Percentiles rank a stretch among this genome's conserved stretches.
Conservation (phyloP, 2,113 vertebrate genomes). For the Phrynosoma platyrhinos region DNA sequence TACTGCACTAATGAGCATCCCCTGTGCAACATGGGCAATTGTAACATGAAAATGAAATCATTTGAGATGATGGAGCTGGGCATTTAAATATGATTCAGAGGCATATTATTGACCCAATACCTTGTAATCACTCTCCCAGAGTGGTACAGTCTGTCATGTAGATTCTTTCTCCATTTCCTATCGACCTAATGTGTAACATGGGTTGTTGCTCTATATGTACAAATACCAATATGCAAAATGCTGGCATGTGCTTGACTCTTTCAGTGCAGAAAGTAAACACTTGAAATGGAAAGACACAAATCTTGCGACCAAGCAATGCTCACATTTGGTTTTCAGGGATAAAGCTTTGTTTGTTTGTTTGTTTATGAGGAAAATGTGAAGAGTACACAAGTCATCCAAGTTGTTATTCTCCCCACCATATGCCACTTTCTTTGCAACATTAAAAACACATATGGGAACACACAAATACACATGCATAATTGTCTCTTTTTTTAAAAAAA, state of each 20-base stretch:
- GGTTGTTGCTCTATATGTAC: conserved; percentile 13
- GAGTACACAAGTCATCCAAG: background rate
- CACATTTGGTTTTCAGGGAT: background rate
- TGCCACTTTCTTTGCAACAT: background rate
- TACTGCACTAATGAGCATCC: conserved; percentile 3
- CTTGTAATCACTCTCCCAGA: conserved; percentile 9
- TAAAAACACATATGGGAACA: background rate
- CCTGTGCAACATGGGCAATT: conserved; percentile 25
- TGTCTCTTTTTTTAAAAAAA: background rate
- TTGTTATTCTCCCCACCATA: background rate
- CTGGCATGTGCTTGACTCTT: conserved; percentile 4
- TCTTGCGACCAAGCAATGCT: background rate
- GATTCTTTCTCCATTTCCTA: conserved; percentile 53
- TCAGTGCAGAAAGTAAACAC: conserved; percentile 11
- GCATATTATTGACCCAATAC: conserved; percentile 31
- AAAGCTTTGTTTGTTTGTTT: conserved; percentile 5
- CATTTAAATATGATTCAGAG: conserved; percentile 51
- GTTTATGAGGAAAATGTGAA: conserved; percentile 28
- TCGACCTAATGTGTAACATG: background rate
- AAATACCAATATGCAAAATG: conserved; percentile 18
- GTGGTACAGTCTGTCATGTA: conserved; percentile 11
- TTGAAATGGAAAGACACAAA: conserved; percentile 34
- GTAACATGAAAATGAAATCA: conserved; percentile 25
- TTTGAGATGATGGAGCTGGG: conserved; percentile 15
- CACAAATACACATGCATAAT: background rate